phyloP scores from a whole-genome alignment of 2,797 vertebrate genomes.

The Hipposideros larvatus region DNA sequence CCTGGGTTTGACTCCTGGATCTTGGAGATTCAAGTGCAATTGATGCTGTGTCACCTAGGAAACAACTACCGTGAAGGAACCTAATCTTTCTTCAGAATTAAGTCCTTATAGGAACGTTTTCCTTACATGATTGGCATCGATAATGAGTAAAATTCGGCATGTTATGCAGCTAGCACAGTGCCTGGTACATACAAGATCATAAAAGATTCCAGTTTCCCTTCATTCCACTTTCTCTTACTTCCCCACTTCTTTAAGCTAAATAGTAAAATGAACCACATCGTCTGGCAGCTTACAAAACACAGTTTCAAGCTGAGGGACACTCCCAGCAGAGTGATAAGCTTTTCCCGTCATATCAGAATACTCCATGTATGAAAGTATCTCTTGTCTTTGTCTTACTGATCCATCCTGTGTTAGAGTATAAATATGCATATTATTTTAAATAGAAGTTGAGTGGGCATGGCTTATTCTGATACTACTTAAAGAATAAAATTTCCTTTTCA shows the following conservation, averaged over 20 bases:
- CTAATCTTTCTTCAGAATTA: not conserved
- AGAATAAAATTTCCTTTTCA: not conserved
- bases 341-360: not conserved
- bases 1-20: not conserved
- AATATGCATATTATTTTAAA: not conserved
- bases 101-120: not conserved
- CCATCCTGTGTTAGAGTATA: not conserved
- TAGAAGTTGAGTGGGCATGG: not conserved
- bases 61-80: not conserved
- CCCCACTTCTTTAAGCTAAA: not conserved
- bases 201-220: not conserved
- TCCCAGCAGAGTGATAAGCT: not conserved
- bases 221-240: not conserved
- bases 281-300: not conserved
- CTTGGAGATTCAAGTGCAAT: not conserved
- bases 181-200: not conserved
- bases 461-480: not conserved
- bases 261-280: not conserved
- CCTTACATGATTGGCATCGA: not conserved
- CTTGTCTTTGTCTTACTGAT: not conserved
- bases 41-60: not conserved
- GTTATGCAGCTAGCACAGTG: too few species aligned
- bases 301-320: not conserved
- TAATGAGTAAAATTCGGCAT: not conserved
- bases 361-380: not conserved